A percentile compares a stretch with the other conserved stretches of the same genome.
Conservation (phyloP, 2,113 vertebrate species). For the Pseudorectes ferrugineus region DNA sequence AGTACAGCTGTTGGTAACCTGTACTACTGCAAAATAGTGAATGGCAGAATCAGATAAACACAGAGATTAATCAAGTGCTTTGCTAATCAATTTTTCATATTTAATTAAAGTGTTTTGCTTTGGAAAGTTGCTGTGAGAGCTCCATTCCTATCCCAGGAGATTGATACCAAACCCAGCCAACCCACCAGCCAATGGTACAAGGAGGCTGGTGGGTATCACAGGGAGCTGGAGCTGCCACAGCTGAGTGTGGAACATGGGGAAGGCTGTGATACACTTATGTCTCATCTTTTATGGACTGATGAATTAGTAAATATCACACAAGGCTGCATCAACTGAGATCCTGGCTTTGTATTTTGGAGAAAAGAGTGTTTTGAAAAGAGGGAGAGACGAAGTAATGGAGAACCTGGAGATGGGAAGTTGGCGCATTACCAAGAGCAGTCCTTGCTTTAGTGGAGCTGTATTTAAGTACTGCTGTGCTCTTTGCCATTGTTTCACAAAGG, state of each 20-base stretch:
- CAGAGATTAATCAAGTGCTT: neutral
- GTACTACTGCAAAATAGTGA: neutral
- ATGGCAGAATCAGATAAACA: neutral
- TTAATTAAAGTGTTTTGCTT: conserved; percentile 25
- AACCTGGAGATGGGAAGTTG: neutral
- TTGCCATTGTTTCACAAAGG: neutral
- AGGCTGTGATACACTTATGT: neutral
- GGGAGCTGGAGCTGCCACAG: neutral
- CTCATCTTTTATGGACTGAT: neutral
- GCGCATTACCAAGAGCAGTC: neutral
- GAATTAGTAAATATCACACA: neutral
- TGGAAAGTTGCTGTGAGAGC: neutral
- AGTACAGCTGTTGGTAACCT: neutral
- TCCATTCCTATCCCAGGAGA: neutral
- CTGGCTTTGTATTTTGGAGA: neutral
- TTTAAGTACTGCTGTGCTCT: neutral
- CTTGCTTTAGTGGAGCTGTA: neutral
- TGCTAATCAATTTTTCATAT: conserved; percentile 32
- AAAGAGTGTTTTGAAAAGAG: neutral
- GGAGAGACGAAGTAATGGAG: neutral
- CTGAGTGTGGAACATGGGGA: neutral
- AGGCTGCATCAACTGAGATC: neutral
- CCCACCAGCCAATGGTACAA: neutral
- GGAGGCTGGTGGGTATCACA: neutral
- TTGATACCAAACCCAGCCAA: neutral